A percentile compares a stretch with the other conserved stretches of the same genome.
phyloP scores from a whole-genome alignment of 2,113 vertebrate species.

The Notarius quadriscutis region DNA sequence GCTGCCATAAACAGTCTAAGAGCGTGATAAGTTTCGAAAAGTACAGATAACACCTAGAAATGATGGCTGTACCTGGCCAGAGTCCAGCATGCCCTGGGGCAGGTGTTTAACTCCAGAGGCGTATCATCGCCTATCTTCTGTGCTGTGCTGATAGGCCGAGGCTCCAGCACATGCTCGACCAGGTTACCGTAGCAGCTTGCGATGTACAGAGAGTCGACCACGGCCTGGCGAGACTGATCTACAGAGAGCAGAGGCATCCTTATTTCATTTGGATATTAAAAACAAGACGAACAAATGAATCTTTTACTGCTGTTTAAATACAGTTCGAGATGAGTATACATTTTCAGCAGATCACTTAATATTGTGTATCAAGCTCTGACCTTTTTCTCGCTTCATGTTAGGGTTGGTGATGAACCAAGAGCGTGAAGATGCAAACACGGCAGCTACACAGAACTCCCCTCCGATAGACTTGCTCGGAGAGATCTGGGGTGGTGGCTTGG shows the following conservation, averaged over 20 bases:
- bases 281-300: background rate
- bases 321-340: background rate
- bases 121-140: conserved; percentile 96
- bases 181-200: conserved; percentile 94
- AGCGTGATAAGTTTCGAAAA: background rate
- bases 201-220: conserved; percentile 92
- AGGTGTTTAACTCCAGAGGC: conserved; percentile 89
- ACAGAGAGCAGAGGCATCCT: conserved; percentile 20
- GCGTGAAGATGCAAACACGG: conserved; percentile 87
- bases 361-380: conserved; percentile 65
- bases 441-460: conserved; percentile 94
- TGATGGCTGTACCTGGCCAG: conserved; percentile 81
- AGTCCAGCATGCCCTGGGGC: conserved; percentile 91
- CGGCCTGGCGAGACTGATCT: conserved; percentile 93
- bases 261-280: background rate
- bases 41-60: background rate
- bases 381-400: conserved; percentile 94
- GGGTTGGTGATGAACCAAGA: conserved; percentile 96
- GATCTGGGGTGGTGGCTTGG: conserved; percentile 92
- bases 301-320: background rate
- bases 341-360: background rate
- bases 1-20: background rate
- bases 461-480: conserved; percentile 95
- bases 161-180: conserved; percentile 93
- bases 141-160: conserved; percentile 87